These are phyloP conservation scores for Oscheius sp. DNA, from an alignment of 2,888 invertebrate genomes.

Conservation along the genomic window DNA sequence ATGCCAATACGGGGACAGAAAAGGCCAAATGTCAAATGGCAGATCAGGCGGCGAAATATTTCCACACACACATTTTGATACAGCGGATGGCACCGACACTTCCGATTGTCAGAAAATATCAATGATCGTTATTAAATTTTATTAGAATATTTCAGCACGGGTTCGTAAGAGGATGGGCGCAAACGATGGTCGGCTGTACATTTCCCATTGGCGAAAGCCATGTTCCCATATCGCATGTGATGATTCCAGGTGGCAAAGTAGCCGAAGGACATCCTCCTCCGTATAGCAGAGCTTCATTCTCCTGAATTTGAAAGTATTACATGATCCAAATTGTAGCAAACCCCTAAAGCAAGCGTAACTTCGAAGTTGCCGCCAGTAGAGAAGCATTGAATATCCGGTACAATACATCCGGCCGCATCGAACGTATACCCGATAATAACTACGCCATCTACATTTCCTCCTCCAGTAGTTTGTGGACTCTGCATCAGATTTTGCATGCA, in stretches of 20 bases:
- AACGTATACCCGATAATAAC: neutral
- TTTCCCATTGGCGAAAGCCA: neutral
- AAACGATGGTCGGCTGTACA: neutral
- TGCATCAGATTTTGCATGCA: slow-evolving; percentile 1
- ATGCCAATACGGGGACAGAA: too few species aligned
- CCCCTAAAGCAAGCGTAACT: neutral
- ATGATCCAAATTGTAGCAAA: neutral
- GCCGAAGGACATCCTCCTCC: neutral
- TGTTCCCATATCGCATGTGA: neutral
- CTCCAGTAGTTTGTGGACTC: neutral
- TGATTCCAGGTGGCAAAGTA: neutral
- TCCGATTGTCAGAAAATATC: too few species aligned
- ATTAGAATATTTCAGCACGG: too few species aligned
- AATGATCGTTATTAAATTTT: too few species aligned
- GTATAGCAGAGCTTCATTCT: neutral
- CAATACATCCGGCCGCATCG: neutral
- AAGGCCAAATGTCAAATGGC: too few species aligned
- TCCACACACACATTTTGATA: too few species aligned
- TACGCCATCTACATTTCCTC: neutral
- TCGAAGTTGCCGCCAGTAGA: too few species aligned
- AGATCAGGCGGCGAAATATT: too few species aligned
- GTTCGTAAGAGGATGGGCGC: neutral
- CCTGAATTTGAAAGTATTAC: neutral
- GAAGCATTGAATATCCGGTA: neutral
- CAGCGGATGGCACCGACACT: too few species aligned